Evolutionary conservation across 2,113 vertebrate genomes (phyloP), one percentile per base, ranked within the genome.

Genomic region (Cynocephalus volans): DNA sequence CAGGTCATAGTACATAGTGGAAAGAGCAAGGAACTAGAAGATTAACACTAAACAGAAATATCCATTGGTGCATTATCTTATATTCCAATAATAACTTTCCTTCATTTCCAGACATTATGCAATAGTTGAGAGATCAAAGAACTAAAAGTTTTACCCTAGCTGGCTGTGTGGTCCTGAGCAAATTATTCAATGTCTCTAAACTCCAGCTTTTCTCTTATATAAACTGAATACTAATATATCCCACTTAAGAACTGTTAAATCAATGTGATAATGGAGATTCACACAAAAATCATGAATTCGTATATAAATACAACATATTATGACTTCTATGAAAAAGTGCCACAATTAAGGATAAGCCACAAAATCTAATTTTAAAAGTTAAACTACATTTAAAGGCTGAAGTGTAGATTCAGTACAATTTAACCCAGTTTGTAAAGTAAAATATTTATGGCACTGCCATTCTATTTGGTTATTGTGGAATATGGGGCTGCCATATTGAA

Each of bases 281-380:
- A 0, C 50, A 80, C 17, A 88, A 75, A 92, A 69, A 62, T 76
- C 31, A 65, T 17, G 17, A 41, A 54, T 19, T 86, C 73, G 65
- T 70, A 65, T n/a, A 41, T 52, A 79, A 95, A 79, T n/a, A 1
- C 72, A 65, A 82, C 33, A 10, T 33, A 58, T 28, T 83, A 90
- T 23, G 6, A 84, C 19, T 54, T 80, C 45, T 6, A 41, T 69
- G 48, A 69, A 60, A 87, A 9, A 95, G 28, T 52, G 28, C 58
- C 28, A 41, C 6, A 72, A 89, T 48, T 83, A 89, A 73, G 26
- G 45, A 62, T 17, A 77, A 93, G 48, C 4, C 67, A 93, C 11
- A 73, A 93, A 97, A 75, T 31, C 45, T 79, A 48, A 90, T 79
- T 95, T 88, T 23, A 75, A 77, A 93, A n/a, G 6, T 60, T 75